A percentile compares a stretch with the other conserved stretches of the same genome.
Evolutionary conservation across 2,888 invertebrate genomes (phyloP).

Genomic region (Polydrusus pterygomalis): DNA sequence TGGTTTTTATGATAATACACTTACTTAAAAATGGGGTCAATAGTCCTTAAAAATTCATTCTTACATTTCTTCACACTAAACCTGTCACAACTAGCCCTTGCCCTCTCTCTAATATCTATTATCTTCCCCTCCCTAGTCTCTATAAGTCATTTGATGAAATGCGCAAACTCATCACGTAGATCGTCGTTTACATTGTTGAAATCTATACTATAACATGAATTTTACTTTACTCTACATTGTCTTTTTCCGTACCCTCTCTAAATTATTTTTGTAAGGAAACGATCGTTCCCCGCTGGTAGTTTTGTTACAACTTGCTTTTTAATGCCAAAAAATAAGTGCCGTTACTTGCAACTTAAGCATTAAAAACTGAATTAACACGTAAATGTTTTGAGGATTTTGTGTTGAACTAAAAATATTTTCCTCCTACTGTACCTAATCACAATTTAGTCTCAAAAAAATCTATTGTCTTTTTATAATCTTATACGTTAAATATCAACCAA

Average conservation of each 20-base stretch:
- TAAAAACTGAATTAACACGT: too few relatives aligned
- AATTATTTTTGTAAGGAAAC: too few relatives aligned
- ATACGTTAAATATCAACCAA: conserved; percentile 3
- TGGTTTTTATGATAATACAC: not conserved
- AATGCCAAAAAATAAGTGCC: too few relatives aligned
- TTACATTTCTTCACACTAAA: conserved; percentile 92
- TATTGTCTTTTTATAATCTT: not conserved
- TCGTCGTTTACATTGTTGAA: too few relatives aligned
- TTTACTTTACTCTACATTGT: too few relatives aligned
- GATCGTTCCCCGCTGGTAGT: too few relatives aligned
- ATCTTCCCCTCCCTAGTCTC: conserved; percentile 78
- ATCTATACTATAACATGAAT: too few relatives aligned
- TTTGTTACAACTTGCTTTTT: too few relatives aligned
- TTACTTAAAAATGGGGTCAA: conserved; percentile 77
- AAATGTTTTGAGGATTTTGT: too few relatives aligned
- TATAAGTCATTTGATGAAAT: conserved; percentile 81
- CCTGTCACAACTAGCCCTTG: conserved; percentile 90
- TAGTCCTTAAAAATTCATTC: conserved; percentile 83
- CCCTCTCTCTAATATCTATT: conserved; percentile 80
- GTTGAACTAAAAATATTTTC: not conserved
- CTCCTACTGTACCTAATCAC: too few relatives aligned
- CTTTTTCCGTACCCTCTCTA: too few relatives aligned
- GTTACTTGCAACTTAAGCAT: too few relatives aligned
- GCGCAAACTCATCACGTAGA: conserved; percentile 89
- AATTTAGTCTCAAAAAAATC: not conserved